Evolutionary conservation across 2,888 invertebrate genomes (phyloP), one percentile per base, ranked within the genome.

Genomic region (Noctua pronuba): DNA sequence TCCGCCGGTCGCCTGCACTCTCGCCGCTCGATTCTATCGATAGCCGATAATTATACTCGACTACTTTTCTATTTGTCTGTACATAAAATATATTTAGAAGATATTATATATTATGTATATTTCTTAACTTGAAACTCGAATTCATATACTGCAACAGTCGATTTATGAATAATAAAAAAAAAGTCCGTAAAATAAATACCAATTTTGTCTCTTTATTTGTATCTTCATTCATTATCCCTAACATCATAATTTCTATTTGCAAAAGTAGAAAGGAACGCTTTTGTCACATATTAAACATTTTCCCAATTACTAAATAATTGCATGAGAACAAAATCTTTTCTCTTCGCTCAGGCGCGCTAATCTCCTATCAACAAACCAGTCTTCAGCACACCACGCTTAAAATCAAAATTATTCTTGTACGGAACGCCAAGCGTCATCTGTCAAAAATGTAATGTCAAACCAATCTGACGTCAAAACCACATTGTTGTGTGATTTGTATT

Each of bases 21-120:
- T 95, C 96, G 96, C 95, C 95, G 95, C 95, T 96, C 96, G 95
- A 93, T 91, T 95, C 96, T 96, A 95, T 96, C 96, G 96, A 95
- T 95, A 96, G 95, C 95, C 95, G 95, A 95, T 95, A 95, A 95
- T 94, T 96, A 96, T 95, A 96, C 92, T 96, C 95, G 95, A 95
- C 95, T 96, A 96, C 96, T 96, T 96, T 96, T 96, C 96, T 96
- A 96, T 96, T 96, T 94, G 94, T 96, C 96, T 96, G 96, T 96
- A 96, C 95, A 97, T 96, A 96, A 96, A 95, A 95, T 96, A 96
- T 96, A 96, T 96, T 96, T 96, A 96, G 96, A 96, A 96, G 96
- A 96, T 96, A 96, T 95, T 95, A 95, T 95, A 95, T 96, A 96
- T 95, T 95, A 96, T 96, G 96, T 96, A 96, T 96, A 96, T 96